Evolutionary conservation across 2,797 vertebrate species (phyloP).

Genomic region (Amazona finschi): DNA sequence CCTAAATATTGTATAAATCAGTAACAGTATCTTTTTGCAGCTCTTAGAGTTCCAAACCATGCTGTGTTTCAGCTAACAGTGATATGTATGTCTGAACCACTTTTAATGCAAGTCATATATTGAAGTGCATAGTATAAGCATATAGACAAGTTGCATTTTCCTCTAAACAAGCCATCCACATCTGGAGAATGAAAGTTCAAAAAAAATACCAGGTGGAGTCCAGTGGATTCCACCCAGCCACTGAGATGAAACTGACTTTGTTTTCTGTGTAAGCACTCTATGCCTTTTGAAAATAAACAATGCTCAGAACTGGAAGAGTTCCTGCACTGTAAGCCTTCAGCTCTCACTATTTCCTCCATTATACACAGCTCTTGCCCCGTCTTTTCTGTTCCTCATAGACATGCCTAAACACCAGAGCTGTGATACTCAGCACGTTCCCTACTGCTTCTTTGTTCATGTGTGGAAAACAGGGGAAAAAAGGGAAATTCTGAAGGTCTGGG

Average conservation of each 20-base stretch:
- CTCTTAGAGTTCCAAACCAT: background rate
- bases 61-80: background rate
- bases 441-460: background rate
- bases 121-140: background rate
- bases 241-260: background rate
- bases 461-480: background rate
- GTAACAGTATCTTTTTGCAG: background rate
- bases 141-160: background rate
- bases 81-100: accelerated
- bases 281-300: background rate
- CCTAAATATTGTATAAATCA: background rate
- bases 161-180: background rate
- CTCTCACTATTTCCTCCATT: background rate
- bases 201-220: background rate
- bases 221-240: background rate
- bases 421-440: background rate
- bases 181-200: background rate
- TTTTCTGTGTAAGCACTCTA: background rate
- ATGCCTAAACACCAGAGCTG: background rate
- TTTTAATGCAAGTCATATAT: background rate
- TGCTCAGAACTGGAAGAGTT: background rate
- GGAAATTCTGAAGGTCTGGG: background rate
- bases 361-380: background rate
- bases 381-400: background rate
- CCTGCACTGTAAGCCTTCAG: background rate